Conservation (phyloP, 2,888 invertebrate genomes). For the Stomorhina lunata region DNA sequence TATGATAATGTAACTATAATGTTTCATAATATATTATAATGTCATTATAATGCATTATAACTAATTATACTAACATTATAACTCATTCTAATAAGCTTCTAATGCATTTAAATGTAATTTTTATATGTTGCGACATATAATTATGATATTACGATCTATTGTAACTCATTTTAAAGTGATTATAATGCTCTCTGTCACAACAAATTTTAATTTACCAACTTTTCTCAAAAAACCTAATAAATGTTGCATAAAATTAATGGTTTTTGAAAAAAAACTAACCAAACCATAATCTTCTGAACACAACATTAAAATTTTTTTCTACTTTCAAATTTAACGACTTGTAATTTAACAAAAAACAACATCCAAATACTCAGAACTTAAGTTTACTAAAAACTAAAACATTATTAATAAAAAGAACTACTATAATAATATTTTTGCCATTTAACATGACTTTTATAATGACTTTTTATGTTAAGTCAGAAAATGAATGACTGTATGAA, state of each 20-base stretch:
- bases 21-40: too few relatives aligned
- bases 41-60: too few relatives aligned
- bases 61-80: too few relatives aligned
- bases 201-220: neutral
- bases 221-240: conserved; percentile 7
- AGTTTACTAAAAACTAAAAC: neutral
- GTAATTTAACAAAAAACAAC: conserved; percentile 5
- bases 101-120: neutral
- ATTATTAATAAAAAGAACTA: conserved; percentile 19
- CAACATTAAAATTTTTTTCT: conserved; percentile 15
- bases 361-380: neutral
- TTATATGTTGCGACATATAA: too few relatives aligned
- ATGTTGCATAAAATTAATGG: conserved; percentile 47
- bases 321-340: neutral
- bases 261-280: conserved; percentile 43
- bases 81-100: too few relatives aligned
- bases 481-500: too few relatives aligned
- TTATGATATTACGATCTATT: too few relatives aligned
- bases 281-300: conserved; percentile 18
- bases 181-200: too few relatives aligned
- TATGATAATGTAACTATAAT: too few relatives aligned
- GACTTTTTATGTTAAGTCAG: conserved; percentile 5
- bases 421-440: conserved; percentile 31
- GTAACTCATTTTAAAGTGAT: too few relatives aligned
- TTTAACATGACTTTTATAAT: conserved; percentile 46